Evolutionary conservation across 2,113 vertebrate genomes (phyloP).

Genomic region (Eira barbara): DNA sequence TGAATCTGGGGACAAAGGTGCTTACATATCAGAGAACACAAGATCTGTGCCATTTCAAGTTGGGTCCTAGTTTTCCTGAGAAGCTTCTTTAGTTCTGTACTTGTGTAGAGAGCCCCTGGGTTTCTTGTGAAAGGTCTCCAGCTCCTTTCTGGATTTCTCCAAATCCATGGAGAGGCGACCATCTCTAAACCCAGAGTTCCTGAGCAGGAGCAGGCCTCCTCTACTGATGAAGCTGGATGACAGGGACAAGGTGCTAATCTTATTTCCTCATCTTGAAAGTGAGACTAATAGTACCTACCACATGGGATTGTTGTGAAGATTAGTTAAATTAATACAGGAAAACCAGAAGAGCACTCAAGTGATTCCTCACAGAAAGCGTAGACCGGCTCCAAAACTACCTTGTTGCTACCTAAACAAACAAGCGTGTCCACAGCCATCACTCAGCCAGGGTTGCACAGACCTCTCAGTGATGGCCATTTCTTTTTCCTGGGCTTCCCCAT

Average conservation of each 20-base stretch:
- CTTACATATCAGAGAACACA: background rate
- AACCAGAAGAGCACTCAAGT: background rate
- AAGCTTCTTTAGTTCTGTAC: background rate
- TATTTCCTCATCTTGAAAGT: background rate
- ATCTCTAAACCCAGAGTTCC: background rate
- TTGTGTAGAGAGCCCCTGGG: accelerated
- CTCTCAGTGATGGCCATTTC: background rate
- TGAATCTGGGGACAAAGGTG: background rate
- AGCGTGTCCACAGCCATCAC: background rate
- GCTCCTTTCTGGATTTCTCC: too few species aligned
- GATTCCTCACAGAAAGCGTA: background rate
- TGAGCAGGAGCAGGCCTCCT: accelerated
- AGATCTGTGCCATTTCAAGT: background rate
- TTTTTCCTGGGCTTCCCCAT: background rate
- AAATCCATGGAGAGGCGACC: background rate
- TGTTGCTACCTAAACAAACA: background rate
- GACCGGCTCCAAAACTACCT: background rate
- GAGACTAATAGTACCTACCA: background rate
- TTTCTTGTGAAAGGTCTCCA: background rate
- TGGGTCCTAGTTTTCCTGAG: background rate
- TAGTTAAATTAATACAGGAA: background rate
- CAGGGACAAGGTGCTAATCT: background rate
- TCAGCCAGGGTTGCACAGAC: background rate
- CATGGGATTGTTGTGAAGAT: background rate
- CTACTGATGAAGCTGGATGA: background rate